Evolutionary conservation across 2,888 invertebrate species (phyloP).

Genomic region (Rhingia campestris): DNA sequence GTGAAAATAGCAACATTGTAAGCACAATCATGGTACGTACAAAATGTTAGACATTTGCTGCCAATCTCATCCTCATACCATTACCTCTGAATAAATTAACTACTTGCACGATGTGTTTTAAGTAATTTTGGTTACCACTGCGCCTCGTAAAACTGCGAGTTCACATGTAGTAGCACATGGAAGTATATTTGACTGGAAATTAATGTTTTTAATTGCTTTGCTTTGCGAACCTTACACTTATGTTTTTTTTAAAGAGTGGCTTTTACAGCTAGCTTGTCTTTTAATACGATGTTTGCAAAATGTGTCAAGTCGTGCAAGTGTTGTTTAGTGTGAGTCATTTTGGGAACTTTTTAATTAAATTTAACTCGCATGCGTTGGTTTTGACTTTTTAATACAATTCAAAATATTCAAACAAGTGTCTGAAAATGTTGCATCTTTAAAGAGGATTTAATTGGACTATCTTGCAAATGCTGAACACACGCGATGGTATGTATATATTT

Average conservation of each 20-base stretch:
- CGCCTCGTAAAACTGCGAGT: background rate
- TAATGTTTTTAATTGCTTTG: conserved; percentile 58
- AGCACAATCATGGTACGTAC: conserved; percentile 5
- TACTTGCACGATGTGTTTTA: conserved; percentile 25
- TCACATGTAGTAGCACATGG: conserved; percentile 25
- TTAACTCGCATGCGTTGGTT: no score
- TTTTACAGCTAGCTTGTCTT: background rate
- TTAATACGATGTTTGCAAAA: no score
- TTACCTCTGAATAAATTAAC: conserved; percentile 42
- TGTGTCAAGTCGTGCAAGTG: no score
- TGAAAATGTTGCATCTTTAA: no score
- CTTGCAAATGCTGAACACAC: no score
- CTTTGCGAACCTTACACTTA: conserved; percentile 1
- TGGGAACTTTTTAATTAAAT: no score
- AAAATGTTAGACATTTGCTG: conserved; percentile 24
- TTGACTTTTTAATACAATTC: no score
- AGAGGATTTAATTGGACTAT: no score
- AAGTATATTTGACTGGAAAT: conserved; percentile 44
- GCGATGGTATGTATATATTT: no score
- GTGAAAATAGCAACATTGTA: conserved; percentile 31
- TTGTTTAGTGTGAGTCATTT: no score
- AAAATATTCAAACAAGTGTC: no score
- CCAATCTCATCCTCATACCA: conserved; percentile 15
- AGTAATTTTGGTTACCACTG: conserved; percentile 23
- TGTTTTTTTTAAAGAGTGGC: background rate